phyloP scores from a whole-genome alignment of 2,113 vertebrate species.

The Apodemus speciosus region DNA sequence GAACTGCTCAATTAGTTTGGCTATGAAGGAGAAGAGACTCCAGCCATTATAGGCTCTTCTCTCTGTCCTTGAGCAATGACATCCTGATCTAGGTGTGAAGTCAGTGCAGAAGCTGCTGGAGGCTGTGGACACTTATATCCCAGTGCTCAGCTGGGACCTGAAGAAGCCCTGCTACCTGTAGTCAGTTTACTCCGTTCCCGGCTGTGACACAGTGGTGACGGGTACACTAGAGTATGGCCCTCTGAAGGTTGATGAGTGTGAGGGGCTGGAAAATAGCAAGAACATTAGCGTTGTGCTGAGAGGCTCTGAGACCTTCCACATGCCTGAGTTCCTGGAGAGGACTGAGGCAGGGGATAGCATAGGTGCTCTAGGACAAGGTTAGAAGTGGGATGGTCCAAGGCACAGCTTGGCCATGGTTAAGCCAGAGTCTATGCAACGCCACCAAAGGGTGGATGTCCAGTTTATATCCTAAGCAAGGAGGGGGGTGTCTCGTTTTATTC shows the following conservation, averaged over 20 bases:
- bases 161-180: conserved; percentile 91
- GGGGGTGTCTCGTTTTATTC: conserved; percentile 91
- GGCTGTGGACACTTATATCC: conserved; percentile 78
- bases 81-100: conserved; percentile 87
- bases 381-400: conserved; percentile 91
- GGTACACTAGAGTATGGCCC: conserved; percentile 90
- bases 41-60: conserved; percentile 90
- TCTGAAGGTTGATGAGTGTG: conserved; percentile 91
- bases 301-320: conserved; percentile 94
- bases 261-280: conserved; percentile 90
- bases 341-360: conserved; percentile 93
- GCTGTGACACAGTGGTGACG: conserved; percentile 91
- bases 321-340: conserved; percentile 87
- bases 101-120: conserved; percentile 88
- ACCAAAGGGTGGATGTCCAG: conserved; percentile 91
- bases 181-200: conserved; percentile 90
- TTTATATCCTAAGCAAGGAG: conserved; percentile 91
- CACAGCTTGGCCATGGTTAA: conserved; percentile 93
- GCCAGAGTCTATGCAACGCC: conserved; percentile 88
- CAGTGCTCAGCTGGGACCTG: conserved; percentile 89
- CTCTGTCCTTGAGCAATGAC: conserved; percentile 91
- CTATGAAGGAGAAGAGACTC: conserved; percentile 90
- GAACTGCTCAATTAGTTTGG: conserved; percentile 93
- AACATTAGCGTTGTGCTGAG: conserved; percentile 89
- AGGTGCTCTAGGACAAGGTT: conserved; percentile 89